A percentile compares a stretch with the other conserved stretches of the same genome.
These are phyloP conservation scores for Tuberolachnus salignus DNA, from an alignment of 2,888 invertebrate genomes.

Conservation along the genomic window DNA sequence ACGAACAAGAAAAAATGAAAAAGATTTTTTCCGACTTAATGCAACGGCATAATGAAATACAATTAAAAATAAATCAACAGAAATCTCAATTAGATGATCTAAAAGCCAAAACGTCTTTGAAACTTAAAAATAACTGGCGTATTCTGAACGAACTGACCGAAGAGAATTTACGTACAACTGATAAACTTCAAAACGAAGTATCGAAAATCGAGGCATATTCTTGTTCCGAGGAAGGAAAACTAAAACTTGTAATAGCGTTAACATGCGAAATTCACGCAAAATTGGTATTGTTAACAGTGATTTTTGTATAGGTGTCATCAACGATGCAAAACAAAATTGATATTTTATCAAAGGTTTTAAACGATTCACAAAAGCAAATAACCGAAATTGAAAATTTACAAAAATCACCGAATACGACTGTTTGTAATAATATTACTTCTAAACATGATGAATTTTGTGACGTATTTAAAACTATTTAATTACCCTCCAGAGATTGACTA, in stretches of 20 bases:
- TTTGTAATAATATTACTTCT: too few species aligned
- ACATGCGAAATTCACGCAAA: too few species aligned
- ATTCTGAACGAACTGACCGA: not conserved
- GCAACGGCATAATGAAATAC: not conserved
- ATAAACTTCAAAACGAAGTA: not conserved
- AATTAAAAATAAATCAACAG: not conserved
- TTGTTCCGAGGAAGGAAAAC: slow-evolving; percentile 3
- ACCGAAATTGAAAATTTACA: not conserved
- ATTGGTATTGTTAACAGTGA: too few species aligned
- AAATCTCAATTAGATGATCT: not conserved
- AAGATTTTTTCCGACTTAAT: not conserved
- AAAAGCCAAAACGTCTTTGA: not conserved
- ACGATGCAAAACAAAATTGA: slow-evolving; percentile 5
- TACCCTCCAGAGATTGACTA: too few species aligned
- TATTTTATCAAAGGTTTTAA: not conserved
- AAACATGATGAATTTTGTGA: too few species aligned
- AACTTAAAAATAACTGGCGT: not conserved
- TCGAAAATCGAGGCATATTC: slow-evolving; percentile 7
- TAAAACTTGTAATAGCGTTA: not conserved
- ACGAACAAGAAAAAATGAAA: not conserved
- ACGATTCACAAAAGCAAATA: not conserved
- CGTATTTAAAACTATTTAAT: too few species aligned
- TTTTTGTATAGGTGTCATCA: not conserved
- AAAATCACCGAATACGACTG: too few species aligned
- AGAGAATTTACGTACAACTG: not conserved